Percentiles rank a stretch among this genome's conserved stretches.
phyloP scores from a whole-genome alignment of 1,140 invertebrate genomes.

The Hestina assimilis region DNA sequence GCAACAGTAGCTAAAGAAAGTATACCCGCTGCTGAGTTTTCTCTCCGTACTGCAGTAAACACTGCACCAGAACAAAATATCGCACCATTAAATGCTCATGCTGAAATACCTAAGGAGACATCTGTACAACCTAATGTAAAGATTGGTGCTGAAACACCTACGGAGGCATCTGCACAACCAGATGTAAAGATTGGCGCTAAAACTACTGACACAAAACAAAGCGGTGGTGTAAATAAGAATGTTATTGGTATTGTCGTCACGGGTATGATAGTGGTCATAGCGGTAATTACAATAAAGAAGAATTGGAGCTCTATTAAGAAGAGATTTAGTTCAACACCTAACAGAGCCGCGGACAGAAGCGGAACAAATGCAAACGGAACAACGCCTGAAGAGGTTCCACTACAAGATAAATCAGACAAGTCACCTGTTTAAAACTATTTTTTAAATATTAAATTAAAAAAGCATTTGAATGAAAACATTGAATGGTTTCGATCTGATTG shows the following conservation, averaged over 20 bases:
- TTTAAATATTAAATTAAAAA: background rate
- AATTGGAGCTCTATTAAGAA: slow-evolving; percentile 76
- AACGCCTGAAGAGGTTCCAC: slow-evolving; percentile 63
- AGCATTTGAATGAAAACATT: slow-evolving; percentile 22
- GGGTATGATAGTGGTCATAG: slow-evolving; percentile 69
- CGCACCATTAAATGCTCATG: slow-evolving; percentile 30
- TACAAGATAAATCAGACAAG: slow-evolving; percentile 69
- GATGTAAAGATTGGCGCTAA: slow-evolving; percentile 59
- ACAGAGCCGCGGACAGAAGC: slow-evolving; percentile 39
- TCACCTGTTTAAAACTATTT: slow-evolving; percentile 45
- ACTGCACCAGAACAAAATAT: slow-evolving; percentile 38
- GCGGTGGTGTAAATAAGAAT: slow-evolving; percentile 64
- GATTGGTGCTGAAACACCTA: slow-evolving; percentile 40
- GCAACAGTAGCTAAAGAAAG: slow-evolving; percentile 22
- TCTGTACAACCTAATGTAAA: slow-evolving; percentile 40
- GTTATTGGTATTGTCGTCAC: slow-evolving; percentile 72
- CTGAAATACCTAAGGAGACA: slow-evolving; percentile 32
- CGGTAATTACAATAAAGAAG: slow-evolving; percentile 77
- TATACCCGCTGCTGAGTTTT: slow-evolving; percentile 38
- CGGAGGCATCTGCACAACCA: slow-evolving; percentile 29
- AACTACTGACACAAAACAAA: slow-evolving; percentile 44
- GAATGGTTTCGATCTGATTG: slow-evolving; percentile 65
- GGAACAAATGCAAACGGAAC: slow-evolving; percentile 51
- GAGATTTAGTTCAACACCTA: slow-evolving; percentile 56
- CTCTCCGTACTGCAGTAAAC: slow-evolving; percentile 43